Percentiles rank a stretch among this genome's conserved stretches.
Conservation (phyloP, 2,888 invertebrate genomes). For the Drosophila conformis region DNA sequence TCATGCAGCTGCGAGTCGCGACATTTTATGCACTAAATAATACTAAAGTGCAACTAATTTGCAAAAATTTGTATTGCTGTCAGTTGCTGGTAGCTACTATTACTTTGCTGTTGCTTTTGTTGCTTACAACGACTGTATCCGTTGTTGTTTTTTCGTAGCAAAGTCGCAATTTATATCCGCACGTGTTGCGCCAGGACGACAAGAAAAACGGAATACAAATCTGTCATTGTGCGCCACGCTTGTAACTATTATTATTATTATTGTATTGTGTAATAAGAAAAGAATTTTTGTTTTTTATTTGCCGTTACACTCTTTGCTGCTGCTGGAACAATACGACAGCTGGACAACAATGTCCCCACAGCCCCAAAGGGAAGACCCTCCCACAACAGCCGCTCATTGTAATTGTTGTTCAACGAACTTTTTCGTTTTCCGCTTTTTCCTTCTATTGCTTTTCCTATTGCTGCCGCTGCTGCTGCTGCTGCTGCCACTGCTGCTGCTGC, state of each 20-base stretch:
- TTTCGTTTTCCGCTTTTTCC: constrained; percentile 54
- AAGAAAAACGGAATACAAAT: constrained; percentile 57
- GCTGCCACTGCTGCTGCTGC: constrained; percentile 1
- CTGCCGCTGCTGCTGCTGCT: constrained; percentile 3
- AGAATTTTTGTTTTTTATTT: constrained; percentile 34
- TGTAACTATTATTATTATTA: constrained; percentile 69
- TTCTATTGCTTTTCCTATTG: constrained; percentile 8
- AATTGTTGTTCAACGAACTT: constrained; percentile 75
- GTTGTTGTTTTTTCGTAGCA: constrained; percentile 20
- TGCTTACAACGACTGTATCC: constrained; percentile 26
- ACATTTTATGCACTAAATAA: constrained; percentile 70
- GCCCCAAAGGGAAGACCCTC: background rate
- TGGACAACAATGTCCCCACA: constrained; percentile 43
- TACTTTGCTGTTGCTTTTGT: constrained; percentile 7
- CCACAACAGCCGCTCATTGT: constrained; percentile 59
- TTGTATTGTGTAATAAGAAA: constrained; percentile 58
- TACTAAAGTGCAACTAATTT: constrained; percentile 75
- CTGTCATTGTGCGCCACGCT: constrained; percentile 66
- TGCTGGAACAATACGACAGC: constrained; percentile 55
- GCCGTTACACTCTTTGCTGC: constrained; percentile 15
- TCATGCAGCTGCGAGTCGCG: constrained; percentile 63
- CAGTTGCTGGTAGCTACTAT: constrained; percentile 38
- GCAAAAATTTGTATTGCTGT: constrained; percentile 65
- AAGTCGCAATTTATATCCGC: constrained; percentile 61
- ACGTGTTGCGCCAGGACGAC: constrained; percentile 52